Percentiles rank a stretch among this genome's conserved stretches.
Conservation (phyloP, 2,797 vertebrate species). For the Cuculus canorus region DNA sequence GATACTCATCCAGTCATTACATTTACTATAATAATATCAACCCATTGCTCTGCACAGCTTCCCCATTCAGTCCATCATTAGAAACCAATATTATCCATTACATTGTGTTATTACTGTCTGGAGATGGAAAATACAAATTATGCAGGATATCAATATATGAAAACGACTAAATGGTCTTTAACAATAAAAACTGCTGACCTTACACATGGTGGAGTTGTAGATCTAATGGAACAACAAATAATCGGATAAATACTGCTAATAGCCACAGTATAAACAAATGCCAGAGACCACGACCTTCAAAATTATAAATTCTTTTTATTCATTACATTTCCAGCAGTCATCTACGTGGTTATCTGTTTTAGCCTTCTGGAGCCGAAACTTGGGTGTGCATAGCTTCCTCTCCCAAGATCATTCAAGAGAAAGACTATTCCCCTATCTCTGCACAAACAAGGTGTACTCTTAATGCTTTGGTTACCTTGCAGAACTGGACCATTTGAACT, state of each 20-base stretch:
- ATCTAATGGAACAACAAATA: slow-evolving; percentile 72
- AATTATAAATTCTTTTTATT: neutral
- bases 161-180: slow-evolving; percentile 83
- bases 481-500: neutral
- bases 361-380: neutral
- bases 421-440: neutral
- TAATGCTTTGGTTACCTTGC: neutral
- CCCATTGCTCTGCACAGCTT: slow-evolving; percentile 7
- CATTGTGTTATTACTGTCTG: neutral
- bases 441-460: neutral
- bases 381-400: neutral
- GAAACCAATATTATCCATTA: slow-evolving; percentile 19
- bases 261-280: neutral
- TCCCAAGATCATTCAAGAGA: neutral
- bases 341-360: neutral
- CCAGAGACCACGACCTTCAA: neutral
- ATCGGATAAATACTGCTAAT: neutral
- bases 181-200: slow-evolving; percentile 84
- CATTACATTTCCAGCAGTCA: neutral
- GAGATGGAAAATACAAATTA: slow-evolving; percentile 79
- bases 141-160: slow-evolving; percentile 85
- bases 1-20: neutral
- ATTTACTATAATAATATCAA: neutral
- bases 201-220: slow-evolving; percentile 78
- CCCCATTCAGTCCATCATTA: neutral